phyloP scores from a whole-genome alignment of 2,797 vertebrate species.

The Amphiprion clarkii region DNA sequence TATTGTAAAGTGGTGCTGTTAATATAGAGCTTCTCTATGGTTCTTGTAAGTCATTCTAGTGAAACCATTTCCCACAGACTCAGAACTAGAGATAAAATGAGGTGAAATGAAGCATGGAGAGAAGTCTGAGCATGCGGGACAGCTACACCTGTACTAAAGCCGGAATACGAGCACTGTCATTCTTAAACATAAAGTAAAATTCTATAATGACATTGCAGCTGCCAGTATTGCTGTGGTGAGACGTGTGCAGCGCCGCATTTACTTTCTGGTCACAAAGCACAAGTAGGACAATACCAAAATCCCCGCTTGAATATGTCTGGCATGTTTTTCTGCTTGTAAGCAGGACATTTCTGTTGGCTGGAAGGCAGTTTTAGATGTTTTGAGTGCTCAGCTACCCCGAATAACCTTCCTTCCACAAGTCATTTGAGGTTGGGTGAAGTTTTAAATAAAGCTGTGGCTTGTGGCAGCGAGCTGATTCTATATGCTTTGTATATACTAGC shows the following conservation, averaged over 20 bases:
- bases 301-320: slow-evolving; percentile 21
- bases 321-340: slow-evolving; percentile 40
- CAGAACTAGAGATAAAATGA: slow-evolving; percentile 45
- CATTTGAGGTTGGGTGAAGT: slow-evolving; percentile 62
- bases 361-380: slow-evolving; percentile 58
- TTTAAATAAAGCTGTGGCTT: slow-evolving; percentile 76
- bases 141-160: slow-evolving; percentile 58
- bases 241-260: slow-evolving; percentile 15
- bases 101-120: slow-evolving; percentile 60
- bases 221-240: slow-evolving; percentile 37
- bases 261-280: slow-evolving; percentile 27
- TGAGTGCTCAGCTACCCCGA: slow-evolving; percentile 53
- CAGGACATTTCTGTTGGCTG: slow-evolving; percentile 36
- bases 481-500: slow-evolving; percentile 57
- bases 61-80: slow-evolving; percentile 37
- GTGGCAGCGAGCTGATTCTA: slow-evolving; percentile 57
- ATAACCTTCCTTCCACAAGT: slow-evolving; percentile 64
- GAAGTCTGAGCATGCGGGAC: slow-evolving; percentile 35
- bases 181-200: slow-evolving; percentile 40
- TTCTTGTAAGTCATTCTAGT: slow-evolving; percentile 37
- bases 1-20: slow-evolving; percentile 9
- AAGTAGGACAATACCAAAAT: slow-evolving; percentile 35
- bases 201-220: slow-evolving; percentile 43
- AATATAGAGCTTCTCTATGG: slow-evolving; percentile 10
- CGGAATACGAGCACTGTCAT: slow-evolving; percentile 46